These are phyloP conservation scores for Lissonota sp. DNA, from an alignment of 2,888 invertebrate genomes.

Conservation along the genomic window DNA sequence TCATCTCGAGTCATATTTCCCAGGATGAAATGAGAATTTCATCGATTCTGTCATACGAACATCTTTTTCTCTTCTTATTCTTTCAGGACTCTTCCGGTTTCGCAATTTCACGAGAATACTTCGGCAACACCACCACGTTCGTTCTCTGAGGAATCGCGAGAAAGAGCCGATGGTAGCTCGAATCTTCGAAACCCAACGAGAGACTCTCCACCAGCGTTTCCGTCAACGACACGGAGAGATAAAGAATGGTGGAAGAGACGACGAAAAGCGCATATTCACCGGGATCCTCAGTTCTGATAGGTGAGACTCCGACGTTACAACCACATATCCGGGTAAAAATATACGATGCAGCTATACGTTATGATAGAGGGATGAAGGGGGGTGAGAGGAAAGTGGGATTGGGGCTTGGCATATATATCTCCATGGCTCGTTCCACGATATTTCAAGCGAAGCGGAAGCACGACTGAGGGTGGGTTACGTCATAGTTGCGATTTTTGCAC, in stretches of 20 bases:
- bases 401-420: constrained; percentile 65
- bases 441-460: constrained; percentile 73
- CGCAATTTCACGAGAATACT: neutral
- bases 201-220: constrained; percentile 11
- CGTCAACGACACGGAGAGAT: constrained; percentile 35
- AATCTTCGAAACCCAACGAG: constrained; percentile 46
- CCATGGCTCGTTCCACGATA: constrained; percentile 77
- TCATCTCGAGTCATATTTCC: constrained; percentile 28
- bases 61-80: constrained; percentile 14
- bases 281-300: constrained; percentile 55
- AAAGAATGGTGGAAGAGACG: constrained; percentile 25
- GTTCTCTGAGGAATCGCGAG: constrained; percentile 2
- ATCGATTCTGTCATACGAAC: constrained; percentile 1
- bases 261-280: constrained; percentile 40
- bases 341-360: constrained; percentile 28
- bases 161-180: neutral
- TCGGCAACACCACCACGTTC: constrained; percentile 19
- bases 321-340: constrained; percentile 50
- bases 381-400: constrained; percentile 16
- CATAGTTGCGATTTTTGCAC: constrained; percentile 45
- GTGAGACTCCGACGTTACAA: constrained; percentile 23
- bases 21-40: constrained; percentile 9
- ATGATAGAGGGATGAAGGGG: constrained; percentile 32
- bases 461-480: constrained; percentile 9
- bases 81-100: neutral